Evolutionary conservation across 2,113 vertebrate genomes (phyloP).

Genomic region (Verasper variegatus): DNA sequence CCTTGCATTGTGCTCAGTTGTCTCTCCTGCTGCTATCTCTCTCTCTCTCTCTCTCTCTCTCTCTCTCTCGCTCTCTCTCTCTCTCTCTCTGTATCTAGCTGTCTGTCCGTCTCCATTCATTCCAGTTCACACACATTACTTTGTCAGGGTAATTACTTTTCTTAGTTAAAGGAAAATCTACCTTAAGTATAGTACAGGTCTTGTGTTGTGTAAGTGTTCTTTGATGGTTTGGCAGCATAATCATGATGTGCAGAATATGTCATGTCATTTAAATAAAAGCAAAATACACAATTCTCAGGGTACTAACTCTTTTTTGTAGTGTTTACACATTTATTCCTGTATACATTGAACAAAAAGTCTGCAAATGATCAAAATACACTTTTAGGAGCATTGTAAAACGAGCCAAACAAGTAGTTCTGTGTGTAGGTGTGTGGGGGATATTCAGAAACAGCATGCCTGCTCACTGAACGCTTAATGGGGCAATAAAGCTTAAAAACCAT

Average conservation of each 20-base stretch:
- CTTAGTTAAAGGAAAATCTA: neutral
- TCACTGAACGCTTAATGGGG: conserved; percentile 30
- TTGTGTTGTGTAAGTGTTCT: neutral
- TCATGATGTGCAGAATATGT: neutral
- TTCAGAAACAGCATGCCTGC: conserved; percentile 33
- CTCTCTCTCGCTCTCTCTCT: too few species aligned
- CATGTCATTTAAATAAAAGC: too few species aligned
- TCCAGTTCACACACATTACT: neutral
- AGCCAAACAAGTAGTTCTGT: conserved; percentile 20
- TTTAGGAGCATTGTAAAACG: conserved; percentile 10
- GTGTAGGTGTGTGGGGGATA: conserved; percentile 15
- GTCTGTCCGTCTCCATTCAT: neutral
- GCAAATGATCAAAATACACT: conserved; percentile 19
- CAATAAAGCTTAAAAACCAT: conserved; percentile 40
- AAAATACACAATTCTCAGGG: too few species aligned
- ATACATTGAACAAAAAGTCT: neutral
- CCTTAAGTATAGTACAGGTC: neutral
- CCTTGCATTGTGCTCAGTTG: neutral
- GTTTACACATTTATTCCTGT: too few species aligned
- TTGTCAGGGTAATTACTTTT: neutral
- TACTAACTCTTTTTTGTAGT: too few species aligned
- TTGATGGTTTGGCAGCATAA: conserved; percentile 36
- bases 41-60: too few species aligned
- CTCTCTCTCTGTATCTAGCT: neutral
- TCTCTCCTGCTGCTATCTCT: too few species aligned